These are phyloP conservation scores for Podarcis siculus DNA, from an alignment of 2,797 vertebrate genomes.

Conservation along the genomic window DNA sequence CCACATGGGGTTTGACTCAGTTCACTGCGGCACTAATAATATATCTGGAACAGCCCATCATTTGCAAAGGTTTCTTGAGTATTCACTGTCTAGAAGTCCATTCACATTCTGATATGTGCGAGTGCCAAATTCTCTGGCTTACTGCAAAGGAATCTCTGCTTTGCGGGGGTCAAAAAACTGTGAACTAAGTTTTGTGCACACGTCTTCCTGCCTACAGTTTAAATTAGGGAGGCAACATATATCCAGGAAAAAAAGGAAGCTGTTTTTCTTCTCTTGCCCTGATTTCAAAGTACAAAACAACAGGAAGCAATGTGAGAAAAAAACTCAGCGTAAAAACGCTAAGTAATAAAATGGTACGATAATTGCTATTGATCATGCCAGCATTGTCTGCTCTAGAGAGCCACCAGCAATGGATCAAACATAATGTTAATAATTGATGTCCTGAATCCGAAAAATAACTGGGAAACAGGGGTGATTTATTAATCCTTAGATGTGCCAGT, in stretches of 20 bases:
- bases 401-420: slow-evolving; percentile 15
- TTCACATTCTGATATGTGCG: slow-evolving; percentile 34
- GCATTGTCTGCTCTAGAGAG: not conserved
- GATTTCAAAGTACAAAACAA: slow-evolving; percentile 1
- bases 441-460: not conserved
- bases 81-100: not conserved
- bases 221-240: not conserved
- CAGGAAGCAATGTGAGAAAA: not conserved
- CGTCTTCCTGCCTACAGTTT: not conserved
- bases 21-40: not conserved
- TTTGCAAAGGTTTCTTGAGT: not conserved
- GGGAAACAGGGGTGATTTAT: not conserved
- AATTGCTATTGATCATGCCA: slow-evolving; percentile 7
- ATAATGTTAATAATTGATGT: slow-evolving; percentile 12
- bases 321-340: not conserved
- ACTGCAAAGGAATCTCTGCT: not conserved
- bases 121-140: not conserved
- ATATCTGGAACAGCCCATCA: not conserved
- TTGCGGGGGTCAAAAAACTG: slow-evolving; percentile 12
- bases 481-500: not conserved
- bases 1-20: not conserved
- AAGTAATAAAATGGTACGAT: not conserved
- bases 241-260: not conserved
- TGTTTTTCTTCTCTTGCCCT: not conserved
- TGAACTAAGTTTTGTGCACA: slow-evolving; percentile 2